phyloP scores from a whole-genome alignment of 2,888 invertebrate species.

The Eudemis profundana region DNA sequence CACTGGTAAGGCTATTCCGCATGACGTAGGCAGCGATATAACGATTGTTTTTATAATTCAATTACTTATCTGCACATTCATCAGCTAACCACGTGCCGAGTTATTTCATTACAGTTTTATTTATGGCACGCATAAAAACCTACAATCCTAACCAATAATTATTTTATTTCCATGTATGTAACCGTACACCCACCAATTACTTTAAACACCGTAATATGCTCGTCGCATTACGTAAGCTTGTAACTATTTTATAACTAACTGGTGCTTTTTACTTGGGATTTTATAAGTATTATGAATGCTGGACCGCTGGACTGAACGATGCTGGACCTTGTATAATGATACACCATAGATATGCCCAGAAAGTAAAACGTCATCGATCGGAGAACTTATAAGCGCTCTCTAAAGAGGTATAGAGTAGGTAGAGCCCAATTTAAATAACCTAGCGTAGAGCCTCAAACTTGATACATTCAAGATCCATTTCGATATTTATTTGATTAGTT shows the following conservation, averaged over 20 bases:
- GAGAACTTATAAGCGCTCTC: too few species aligned
- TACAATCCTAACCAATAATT: conserved; percentile 29
- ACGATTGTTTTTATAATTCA: neutral
- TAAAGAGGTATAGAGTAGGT: too few species aligned
- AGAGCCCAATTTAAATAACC: too few species aligned
- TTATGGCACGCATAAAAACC: conserved; percentile 14
- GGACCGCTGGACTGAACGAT: too few species aligned
- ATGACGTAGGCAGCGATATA: neutral
- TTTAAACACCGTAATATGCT: conserved; percentile 21
- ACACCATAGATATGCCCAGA: too few species aligned
- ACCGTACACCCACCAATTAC: conserved; percentile 29
- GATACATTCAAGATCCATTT: too few species aligned
- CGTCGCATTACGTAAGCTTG: conserved; percentile 20
- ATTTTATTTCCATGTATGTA: conserved; percentile 28
- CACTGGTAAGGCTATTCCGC: too few species aligned
- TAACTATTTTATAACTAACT: conserved; percentile 20
- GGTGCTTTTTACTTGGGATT: neutral
- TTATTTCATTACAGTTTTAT: conserved; percentile 12
- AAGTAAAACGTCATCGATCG: too few species aligned
- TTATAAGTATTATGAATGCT: neutral
- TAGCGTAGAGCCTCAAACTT: too few species aligned
- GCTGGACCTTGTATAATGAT: too few species aligned
- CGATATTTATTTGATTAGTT: too few species aligned
- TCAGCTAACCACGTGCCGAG: neutral
- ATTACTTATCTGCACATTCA: neutral